Base-by-base conservation (phyloP, 1,140 invertebrate species). In the Ectropis grisescens region DNA sequence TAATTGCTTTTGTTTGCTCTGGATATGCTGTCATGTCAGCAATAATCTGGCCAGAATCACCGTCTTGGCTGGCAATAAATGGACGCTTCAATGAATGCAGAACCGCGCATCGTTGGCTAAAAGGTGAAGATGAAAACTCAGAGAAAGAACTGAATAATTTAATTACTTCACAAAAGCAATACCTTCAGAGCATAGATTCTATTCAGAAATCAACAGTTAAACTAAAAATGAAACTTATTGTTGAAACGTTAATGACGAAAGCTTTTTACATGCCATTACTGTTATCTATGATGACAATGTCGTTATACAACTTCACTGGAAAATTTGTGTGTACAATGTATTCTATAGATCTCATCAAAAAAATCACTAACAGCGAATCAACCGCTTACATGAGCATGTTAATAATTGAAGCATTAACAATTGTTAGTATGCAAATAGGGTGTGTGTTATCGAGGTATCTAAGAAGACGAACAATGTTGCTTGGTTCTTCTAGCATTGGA, bases 201-300 rank as follows among this genome's bases (percentile, higher is more conserved):
- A 3, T 4, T 19, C 3, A 8, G 8, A 8, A 4, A 8, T 4
- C 16, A 19, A 19, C 3, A 3, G 3, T 4, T 19, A 19, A 19
- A 19, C 3, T 4, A 3, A 19, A 19, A 19, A 4, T 19, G 8
- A 19, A 8, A 19, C 3, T 3, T 4, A 8, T 19, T 3, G 16
- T 19, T 19, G 16, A 19, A 8, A 11, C 33, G 33, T 7, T 43
- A 1, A 4, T 26, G 22, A 26, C 11, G 11, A 37, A 35, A 41
- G 35, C 28, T 11, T 58, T 58, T 33, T 51, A 51, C 24, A 50
- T 48, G 12, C 51, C 55, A 1, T 27, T 58, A 14, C 34, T 47
- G 19, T 11, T 58, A 6, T 44, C 39, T 2, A 34, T 39, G 22
- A 29, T 45, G 16, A 22, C 47, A 2, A 29, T 46, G 32, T 36